Conservation (phyloP, 2,113 vertebrate genomes). For the Cromileptes altivelis region DNA sequence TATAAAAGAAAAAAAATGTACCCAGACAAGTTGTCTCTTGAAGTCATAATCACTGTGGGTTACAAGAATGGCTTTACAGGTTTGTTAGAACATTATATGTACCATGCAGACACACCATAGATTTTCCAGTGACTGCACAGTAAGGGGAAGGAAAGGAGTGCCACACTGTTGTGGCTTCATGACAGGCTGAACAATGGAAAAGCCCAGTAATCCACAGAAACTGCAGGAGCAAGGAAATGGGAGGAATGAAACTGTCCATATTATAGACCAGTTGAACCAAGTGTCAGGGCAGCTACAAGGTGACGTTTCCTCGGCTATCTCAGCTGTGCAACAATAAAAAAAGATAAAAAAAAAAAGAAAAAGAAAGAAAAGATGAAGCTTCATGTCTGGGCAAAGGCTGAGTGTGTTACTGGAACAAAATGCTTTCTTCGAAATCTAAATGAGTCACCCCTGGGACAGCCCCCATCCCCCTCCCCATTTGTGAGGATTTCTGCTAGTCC, state of each 20-base stretch:
- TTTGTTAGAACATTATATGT: neutral
- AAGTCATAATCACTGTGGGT: neutral
- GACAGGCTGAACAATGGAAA: constrained; percentile 81
- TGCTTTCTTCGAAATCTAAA: constrained; percentile 72
- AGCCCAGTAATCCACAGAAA: constrained; percentile 64
- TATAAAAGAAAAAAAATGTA: neutral
- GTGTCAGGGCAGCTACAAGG: constrained; percentile 21
- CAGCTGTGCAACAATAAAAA: constrained; percentile 16
- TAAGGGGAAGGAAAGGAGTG: constrained; percentile 84
- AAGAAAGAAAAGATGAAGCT: constrained; percentile 21
- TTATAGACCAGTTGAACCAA: constrained; percentile 35
- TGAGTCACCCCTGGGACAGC: constrained; percentile 67
- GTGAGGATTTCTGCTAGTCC: constrained; percentile 75
- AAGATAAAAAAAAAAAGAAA: constrained; percentile 6
- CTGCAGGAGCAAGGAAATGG: constrained; percentile 68
- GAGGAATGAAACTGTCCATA: constrained; percentile 53
- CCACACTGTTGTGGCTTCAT: constrained; percentile 60
- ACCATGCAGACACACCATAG: neutral
- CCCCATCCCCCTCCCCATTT: constrained; percentile 64
- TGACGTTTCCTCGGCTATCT: constrained; percentile 28
- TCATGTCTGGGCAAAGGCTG: constrained; percentile 36
- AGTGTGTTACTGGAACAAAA: constrained; percentile 53
- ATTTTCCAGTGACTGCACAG: constrained; percentile 51
- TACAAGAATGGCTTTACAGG: neutral
- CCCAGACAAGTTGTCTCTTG: neutral